phyloP scores from a whole-genome alignment of 1,140 invertebrate genomes.

The Drosophila setifemur region DNA sequence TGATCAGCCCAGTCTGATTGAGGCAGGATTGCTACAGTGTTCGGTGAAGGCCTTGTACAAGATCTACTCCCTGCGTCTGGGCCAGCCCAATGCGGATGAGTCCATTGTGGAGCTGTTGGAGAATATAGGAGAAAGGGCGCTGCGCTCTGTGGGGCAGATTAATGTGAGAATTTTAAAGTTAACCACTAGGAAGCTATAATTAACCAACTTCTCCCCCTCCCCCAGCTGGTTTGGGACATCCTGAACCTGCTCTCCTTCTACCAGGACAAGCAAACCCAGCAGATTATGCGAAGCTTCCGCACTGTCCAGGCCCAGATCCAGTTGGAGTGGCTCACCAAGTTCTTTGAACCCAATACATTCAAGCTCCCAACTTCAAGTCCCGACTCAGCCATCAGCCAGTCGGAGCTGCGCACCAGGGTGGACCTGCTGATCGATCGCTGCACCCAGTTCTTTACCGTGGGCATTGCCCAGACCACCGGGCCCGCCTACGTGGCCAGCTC shows the following conservation, averaged over 20 bases:
- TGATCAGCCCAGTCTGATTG: conserved; percentile 60
- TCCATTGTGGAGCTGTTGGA: conserved; percentile 83
- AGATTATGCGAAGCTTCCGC: conserved; percentile 70
- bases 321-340: conserved; percentile 68
- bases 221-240: conserved; percentile 77
- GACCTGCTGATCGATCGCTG: conserved; percentile 74
- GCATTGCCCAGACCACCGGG: conserved; percentile 31
- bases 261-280: conserved; percentile 63
- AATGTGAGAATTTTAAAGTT: conserved; percentile 46
- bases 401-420: conserved; percentile 66
- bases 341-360: conserved; percentile 60
- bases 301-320: conserved; percentile 65
- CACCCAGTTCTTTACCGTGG: conserved; percentile 69
- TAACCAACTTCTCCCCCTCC: background rate
- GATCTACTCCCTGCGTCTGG: conserved; percentile 68
- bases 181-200: background rate
- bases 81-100: conserved; percentile 50
- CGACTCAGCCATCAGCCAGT: conserved; percentile 46
- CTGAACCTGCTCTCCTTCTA: conserved; percentile 73
- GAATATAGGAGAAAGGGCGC: conserved; percentile 82
- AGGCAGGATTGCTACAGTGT: conserved; percentile 68
- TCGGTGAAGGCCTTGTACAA: conserved; percentile 72
- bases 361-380: conserved; percentile 5
- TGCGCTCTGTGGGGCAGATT: conserved; percentile 83
- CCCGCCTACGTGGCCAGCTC: conserved; percentile 53